Evolutionary conservation across 2,888 invertebrate species (phyloP), one percentile per base, ranked within the genome.

Genomic region (Caenorhabditis sp.): DNA sequence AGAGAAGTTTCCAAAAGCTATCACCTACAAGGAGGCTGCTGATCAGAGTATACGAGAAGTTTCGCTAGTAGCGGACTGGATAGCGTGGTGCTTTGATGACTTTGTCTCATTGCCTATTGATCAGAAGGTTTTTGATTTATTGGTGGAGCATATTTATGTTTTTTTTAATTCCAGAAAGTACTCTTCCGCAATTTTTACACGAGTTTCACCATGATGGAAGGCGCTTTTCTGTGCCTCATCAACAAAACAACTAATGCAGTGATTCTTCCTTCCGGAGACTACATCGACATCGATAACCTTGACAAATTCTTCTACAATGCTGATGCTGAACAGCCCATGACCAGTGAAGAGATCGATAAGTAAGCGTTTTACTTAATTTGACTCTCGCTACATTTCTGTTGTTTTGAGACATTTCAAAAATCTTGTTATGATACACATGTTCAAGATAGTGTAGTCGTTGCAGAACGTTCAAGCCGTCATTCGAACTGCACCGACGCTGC

Each of bases 131-230:
- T 1, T 20, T 18, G 28, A 28, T n/a, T 61, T 61, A 20, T 32
- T 40, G 6, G 13, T 40, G 40, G 6, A 2, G 6, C 40, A 13
- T 5, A 40, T 6, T 40, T 13, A 2, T 40, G 13, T 37, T 55
- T 69, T 32, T 5, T 2, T 58, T 24, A n/a, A 9, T 60, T 76
- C n/a, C 76, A 76, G 79, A 76, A 65, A 53, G 53, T 81, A 0
- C 61, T 81, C 0, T 81, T 81, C 67, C 64, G 55, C n/a, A 81
- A 81, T n/a, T 81, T 81, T 61, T 81, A 65, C 47, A 58, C 76
- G 4, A 24, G 58, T 13, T 81, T 81, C 47, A 60, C 44, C 8
- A 47, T 81, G 69, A 51, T 81, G 22, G 76, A 81, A 60, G 65
- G 70, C 2, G 40, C 81, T 0, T 81, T 61, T 37, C 26, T 76